Base-by-base conservation (phyloP, 2,888 invertebrate genomes). In the Epicampocera succincta region DNA sequence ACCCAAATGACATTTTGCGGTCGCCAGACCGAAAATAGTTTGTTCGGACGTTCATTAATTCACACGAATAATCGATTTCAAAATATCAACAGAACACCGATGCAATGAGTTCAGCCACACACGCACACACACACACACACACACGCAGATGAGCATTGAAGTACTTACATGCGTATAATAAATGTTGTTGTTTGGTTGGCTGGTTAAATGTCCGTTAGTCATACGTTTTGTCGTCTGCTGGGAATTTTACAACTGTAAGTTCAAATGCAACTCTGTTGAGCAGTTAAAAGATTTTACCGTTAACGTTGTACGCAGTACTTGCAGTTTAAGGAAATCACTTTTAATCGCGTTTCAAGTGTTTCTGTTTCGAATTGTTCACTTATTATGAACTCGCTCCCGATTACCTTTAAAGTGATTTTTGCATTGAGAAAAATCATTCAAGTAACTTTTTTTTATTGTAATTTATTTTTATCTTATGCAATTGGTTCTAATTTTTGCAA, bases 401-500 rank as follows among this genome's bases (percentile, higher is more conserved):
- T 71, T 71, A 33, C 42, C 73, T 74, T 82, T 73, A 25, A 68
- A 72, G 72, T 68, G 76, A 76, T 61, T 81, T 81, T 76, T 76
- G 33, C 61, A 60, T n/a, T n/a, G 15, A 0, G 42, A 82, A 80
- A 80, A 83, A 78, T 76, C 78, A 83, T 54, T 11, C 60, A 77
- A 84, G 78, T 80, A 72, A 77, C 65, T 77, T 68, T 33, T 48
- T 4, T 29, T 13, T 38, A 29, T 71, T 25, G 12, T 42, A 33
- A 66, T 54, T 58, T 69, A 65, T 80, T 73, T 80, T 73, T 73
- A 69, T 63, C 29, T 48, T 65, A 25, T 74, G 44, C 19, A 69
- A 68, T 74, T 56, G 42, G 68, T 54, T 85, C 84, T 86, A 83
- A 25, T 79, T 48, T 83, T 73, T 80, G 86, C 86, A 87, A 89